A percentile compares a stretch with the other conserved stretches of the same genome.
These are phyloP conservation scores for Panopea generosa DNA, from an alignment of 2,888 invertebrate genomes.

Conservation along the genomic window DNA sequence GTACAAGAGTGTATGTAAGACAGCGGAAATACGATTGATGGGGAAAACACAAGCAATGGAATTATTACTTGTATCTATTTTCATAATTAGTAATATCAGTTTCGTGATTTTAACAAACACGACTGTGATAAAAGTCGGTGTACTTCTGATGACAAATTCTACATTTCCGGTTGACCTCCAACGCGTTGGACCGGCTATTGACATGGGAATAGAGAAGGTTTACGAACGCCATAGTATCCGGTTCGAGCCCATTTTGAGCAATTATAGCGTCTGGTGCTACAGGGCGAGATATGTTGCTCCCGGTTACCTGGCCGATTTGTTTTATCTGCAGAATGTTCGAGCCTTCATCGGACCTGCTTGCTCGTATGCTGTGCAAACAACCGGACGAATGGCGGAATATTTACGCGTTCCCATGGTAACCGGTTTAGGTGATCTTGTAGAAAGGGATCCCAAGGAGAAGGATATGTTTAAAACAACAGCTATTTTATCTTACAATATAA, in stretches of 20 bases:
- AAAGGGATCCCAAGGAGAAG: conserved; percentile 30
- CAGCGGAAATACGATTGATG: too few relatives aligned
- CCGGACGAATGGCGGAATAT: conserved; percentile 55
- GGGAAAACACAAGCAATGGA: too few relatives aligned
- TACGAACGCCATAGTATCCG: conserved; percentile 34
- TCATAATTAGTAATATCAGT: too few relatives aligned
- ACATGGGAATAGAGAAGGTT: conserved; percentile 52
- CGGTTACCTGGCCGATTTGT: conserved; percentile 45
- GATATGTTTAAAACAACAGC: conserved; percentile 57
- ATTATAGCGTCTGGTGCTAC: conserved; percentile 53
- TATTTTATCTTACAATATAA: conserved; percentile 55
- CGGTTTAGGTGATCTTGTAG: conserved; percentile 51
- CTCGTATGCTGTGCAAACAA: conserved; percentile 48
- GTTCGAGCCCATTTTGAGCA: conserved; percentile 33
- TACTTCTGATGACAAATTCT: conserved; percentile 48
- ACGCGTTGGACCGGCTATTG: conserved; percentile 48
- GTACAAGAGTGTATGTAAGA: too few relatives aligned
- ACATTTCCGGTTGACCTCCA: conserved; percentile 55
- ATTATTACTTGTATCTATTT: too few relatives aligned
- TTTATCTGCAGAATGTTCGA: conserved; percentile 43
- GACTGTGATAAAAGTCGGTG: conserved; percentile 31
- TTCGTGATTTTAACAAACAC: background rate
- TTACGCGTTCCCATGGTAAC: conserved; percentile 56
- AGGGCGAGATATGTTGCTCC: conserved; percentile 35
- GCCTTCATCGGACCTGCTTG: conserved; percentile 60